Conservation (phyloP, 2,113 vertebrate species). For the Lanius ludovicianus region DNA sequence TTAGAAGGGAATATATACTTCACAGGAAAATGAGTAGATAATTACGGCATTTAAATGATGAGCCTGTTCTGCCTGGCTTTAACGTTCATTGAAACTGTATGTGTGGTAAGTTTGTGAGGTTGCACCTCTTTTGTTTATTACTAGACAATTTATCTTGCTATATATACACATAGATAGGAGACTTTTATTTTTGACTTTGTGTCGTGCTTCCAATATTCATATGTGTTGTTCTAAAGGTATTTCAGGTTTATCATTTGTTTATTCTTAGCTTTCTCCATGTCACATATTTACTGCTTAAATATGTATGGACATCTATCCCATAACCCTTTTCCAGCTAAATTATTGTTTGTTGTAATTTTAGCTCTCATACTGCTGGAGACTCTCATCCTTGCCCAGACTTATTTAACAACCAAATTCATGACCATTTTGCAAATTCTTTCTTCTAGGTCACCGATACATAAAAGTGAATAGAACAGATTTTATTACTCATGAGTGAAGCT, state of each 20-base stretch:
- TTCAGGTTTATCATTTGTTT: background rate
- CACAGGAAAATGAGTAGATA: background rate
- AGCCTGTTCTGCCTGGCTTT: background rate
- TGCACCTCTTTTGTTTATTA: background rate
- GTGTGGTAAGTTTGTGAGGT: background rate
- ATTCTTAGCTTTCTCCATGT: background rate
- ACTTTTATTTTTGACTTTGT: background rate
- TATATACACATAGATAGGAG: background rate
- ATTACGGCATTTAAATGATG: background rate
- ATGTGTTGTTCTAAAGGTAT: background rate
- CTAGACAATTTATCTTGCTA: background rate
- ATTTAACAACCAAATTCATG: background rate
- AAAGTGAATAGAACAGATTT: background rate
- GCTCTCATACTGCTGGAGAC: background rate
- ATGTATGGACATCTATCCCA: background rate
- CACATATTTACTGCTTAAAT: background rate
- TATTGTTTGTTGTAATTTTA: background rate
- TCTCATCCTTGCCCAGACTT: background rate
- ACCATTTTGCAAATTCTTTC: background rate
- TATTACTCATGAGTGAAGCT: background rate
- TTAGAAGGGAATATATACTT: accelerated
- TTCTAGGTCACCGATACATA: background rate
- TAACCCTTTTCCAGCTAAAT: background rate
- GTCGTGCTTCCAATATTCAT: background rate
- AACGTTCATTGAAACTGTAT: background rate